Base-by-base conservation (phyloP, 2,797 vertebrate genomes). In the Rhabdomys pumilio region DNA sequence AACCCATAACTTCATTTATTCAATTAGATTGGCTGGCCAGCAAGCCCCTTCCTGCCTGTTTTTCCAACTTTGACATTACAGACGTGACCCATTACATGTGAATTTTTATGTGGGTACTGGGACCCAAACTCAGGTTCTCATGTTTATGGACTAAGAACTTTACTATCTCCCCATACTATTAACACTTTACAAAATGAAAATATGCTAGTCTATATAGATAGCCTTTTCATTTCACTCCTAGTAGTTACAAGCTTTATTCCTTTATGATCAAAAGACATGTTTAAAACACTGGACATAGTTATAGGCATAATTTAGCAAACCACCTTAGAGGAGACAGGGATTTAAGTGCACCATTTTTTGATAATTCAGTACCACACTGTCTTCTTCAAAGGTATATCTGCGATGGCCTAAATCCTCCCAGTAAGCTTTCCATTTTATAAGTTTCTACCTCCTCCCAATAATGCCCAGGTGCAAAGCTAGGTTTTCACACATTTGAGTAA, bases 111-210 rank as follows among this genome's bases (percentile, higher is more conserved):
- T 41, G n/a, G 9, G n/a, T 73, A 0, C 55, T 47, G 10, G 55
- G n/a, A 59, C 38, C 19, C 26, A 20, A 41, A 61, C 26, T 22
- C 26, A 59, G 3, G 10, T 61, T 44, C 17, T 31, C 6, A 24
- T 31, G 55, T 9, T 44, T 13, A 29, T 34, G 26, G 24, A 34
- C 55, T 20, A 6, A 61, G 26, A 19, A 61, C 0, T 13, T 44
- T 34, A 31, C 29, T 41, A 76, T 44, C 17, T 44, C 55, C 38
- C 57, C 17, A 47, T 7, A 8, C 55, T 26, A 29, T 76, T 81
- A 90, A 67, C 31, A 44, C 31, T 93, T 59, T 53, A 22, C 63
- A 55, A 93, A 97, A 44, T 57, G 50, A 80, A 94, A 89, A 85
- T 79, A n/a, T 22, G 1, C 67, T 96, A 22, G 26, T 50, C 81